These are phyloP conservation scores for Steatocranus sp. DNA, from an alignment of 2,797 vertebrate genomes.

Conservation along the genomic window DNA sequence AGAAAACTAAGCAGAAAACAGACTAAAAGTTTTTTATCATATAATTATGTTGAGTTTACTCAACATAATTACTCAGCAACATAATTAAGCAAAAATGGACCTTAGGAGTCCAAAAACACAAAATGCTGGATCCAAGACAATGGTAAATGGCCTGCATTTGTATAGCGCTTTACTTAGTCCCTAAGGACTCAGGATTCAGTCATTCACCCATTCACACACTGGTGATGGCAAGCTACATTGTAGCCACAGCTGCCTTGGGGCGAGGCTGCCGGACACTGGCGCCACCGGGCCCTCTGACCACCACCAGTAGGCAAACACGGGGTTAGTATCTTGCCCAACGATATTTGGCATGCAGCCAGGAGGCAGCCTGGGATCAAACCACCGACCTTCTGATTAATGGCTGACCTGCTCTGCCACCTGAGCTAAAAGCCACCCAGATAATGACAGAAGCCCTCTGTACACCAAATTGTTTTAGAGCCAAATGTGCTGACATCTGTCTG, in stretches of 20 bases:
- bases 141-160: not conserved
- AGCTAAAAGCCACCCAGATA: not conserved
- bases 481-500: not conserved
- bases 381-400: not conserved
- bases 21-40: not conserved
- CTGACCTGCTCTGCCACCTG: not conserved
- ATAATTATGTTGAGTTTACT: not conserved
- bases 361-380: not conserved
- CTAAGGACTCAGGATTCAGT: not conserved
- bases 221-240: not conserved
- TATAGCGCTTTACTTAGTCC: not conserved
- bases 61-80: not conserved
- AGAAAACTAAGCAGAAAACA: not conserved
- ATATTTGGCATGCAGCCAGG: not conserved
- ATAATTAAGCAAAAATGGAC: not conserved
- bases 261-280: accelerated
- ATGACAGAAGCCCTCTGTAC: not conserved
- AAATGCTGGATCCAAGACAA: not conserved
- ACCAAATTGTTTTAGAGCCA: not conserved
- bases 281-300: not conserved
- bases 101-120: not conserved
- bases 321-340: not conserved
- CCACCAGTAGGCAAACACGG: not conserved
- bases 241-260: not conserved
- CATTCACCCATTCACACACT: not conserved